A percentile compares a stretch with the other conserved stretches of the same genome.
These are phyloP conservation scores for Philereme transversata DNA, from an alignment of 2,888 invertebrate species.

Conservation along the genomic window DNA sequence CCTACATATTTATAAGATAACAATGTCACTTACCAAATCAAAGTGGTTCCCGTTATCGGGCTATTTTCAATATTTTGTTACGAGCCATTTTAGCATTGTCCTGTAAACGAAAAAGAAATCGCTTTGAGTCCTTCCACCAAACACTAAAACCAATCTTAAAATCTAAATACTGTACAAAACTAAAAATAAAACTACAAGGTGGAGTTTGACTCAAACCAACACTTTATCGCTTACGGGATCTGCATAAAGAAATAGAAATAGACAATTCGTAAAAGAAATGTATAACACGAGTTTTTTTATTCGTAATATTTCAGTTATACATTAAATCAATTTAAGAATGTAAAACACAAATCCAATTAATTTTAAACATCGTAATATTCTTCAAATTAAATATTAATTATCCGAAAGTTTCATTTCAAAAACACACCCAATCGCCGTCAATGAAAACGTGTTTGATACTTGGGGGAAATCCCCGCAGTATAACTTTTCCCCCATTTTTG, in stretches of 20 bases:
- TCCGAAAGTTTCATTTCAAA: slow-evolving; percentile 5
- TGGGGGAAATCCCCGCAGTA: slow-evolving; percentile 2
- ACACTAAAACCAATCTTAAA: slow-evolving; percentile 40
- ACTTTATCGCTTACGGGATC: slow-evolving; percentile 45
- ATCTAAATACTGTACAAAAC: slow-evolving; percentile 33
- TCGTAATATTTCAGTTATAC: neutral
- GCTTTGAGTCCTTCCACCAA: slow-evolving; percentile 72
- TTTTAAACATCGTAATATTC: slow-evolving; percentile 14
- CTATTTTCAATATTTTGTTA: slow-evolving; percentile 9
- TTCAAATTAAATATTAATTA: slow-evolving; percentile 1
- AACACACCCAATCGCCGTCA: slow-evolving; percentile 8
- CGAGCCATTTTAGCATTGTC: slow-evolving; percentile 28
- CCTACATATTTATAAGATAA: too few species aligned
- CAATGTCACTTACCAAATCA: slow-evolving; percentile 13
- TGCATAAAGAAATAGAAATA: neutral
- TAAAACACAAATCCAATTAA: slow-evolving; percentile 2
- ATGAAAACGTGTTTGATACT: slow-evolving; percentile 1
- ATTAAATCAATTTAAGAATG: neutral
- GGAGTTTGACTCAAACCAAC: slow-evolving; percentile 77
- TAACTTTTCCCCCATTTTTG: neutral
- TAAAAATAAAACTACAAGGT: slow-evolving; percentile 48
- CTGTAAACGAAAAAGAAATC: slow-evolving; percentile 68
- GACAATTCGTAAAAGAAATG: slow-evolving; percentile 1
- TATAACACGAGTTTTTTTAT: slow-evolving; percentile 6
- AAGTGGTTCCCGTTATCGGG: neutral